phyloP scores from a whole-genome alignment of 2,888 invertebrate species.

The Gerris lacustris region DNA sequence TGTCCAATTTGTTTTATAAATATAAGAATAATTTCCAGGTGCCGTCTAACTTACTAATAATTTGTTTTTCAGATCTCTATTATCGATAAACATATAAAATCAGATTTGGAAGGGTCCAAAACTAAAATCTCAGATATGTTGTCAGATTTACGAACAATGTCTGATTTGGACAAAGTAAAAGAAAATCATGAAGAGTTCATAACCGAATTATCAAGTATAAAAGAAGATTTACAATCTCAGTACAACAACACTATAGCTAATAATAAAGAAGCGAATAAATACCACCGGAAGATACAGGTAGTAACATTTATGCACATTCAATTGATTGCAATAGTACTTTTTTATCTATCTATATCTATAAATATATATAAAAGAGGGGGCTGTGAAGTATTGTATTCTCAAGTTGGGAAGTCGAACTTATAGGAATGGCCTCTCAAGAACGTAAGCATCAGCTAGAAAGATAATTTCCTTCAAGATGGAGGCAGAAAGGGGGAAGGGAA shows the following conservation, averaged over 20 bases:
- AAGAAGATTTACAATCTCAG: neutral
- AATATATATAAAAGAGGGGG: neutral
- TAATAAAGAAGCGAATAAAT: neutral
- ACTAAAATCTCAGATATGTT: neutral
- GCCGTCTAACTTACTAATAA: neutral
- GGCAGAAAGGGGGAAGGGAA: no score
- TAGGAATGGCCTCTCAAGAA: no score
- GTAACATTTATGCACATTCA: neutral
- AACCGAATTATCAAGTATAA: neutral
- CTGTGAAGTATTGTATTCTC: no score
- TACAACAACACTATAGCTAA: neutral
- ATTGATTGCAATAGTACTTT: neutral
- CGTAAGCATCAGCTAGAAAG: no score
- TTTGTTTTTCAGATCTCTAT: neutral
- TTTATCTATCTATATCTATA: neutral
- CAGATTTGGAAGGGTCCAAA: neutral
- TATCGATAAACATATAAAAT: constrained; percentile 2
- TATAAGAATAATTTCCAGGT: neutral
- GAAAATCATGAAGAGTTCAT: neutral
- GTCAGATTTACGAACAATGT: neutral
- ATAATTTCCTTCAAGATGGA: no score
- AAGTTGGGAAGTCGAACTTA: no score
- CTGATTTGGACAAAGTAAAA: constrained; percentile 2
- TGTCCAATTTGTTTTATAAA: neutral
- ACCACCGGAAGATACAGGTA: neutral